Evolutionary conservation across 1,140 invertebrate species (phyloP), one percentile per base, ranked within the genome.

Genomic region (Lepidurus couesii): DNA sequence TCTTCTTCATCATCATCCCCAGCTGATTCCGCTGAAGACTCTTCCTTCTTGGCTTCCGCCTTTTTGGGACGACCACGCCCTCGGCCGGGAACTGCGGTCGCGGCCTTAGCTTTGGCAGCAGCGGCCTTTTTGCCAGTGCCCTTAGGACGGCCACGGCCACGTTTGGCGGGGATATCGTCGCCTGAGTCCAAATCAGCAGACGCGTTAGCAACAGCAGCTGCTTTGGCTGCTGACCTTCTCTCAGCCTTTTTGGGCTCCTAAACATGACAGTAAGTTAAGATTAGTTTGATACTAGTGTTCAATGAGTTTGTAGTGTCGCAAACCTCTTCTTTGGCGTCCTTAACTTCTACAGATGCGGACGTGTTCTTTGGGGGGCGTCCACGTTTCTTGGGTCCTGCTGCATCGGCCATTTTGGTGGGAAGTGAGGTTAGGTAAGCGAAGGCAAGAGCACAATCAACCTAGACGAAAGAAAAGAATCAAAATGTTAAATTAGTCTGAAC

Each of bases 11-110:
- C 78, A 65, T 79, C 79, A 34, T 79, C 75, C 74, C 73, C 79
- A 42, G 42, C 75, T 43, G 79, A 76, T 21, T 79, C 75, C 1
- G 76, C 79, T 21, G 79, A 75, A 73, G 79, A 79, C 42, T 79
- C 79, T n/a, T 79, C 79, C 44, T 76, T 73, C 73, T 78, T 78
- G 13, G 78, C 43, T 44, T 79, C 78, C 3, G 42, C 24, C 78
- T 79, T 79, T 75, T 79, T 79, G 44, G 79, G 79, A 21, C 79
- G 79, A 65, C 79, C 79, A 65, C 79, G 79, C 24, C 79, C 79
- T 24, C 75, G 45, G 26, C 79, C 79, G 21, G 44, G 45, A 75
- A 21, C 53, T 42, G 75, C 9, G 34, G 74, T 44, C 73, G 75
- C 75, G 76, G 79, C 76, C 44, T 47, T 77, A 7, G 75, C 45